These are phyloP conservation scores for Dinoponera quadriceps DNA, from an alignment of 1,140 invertebrate species.

Conservation along the genomic window DNA sequence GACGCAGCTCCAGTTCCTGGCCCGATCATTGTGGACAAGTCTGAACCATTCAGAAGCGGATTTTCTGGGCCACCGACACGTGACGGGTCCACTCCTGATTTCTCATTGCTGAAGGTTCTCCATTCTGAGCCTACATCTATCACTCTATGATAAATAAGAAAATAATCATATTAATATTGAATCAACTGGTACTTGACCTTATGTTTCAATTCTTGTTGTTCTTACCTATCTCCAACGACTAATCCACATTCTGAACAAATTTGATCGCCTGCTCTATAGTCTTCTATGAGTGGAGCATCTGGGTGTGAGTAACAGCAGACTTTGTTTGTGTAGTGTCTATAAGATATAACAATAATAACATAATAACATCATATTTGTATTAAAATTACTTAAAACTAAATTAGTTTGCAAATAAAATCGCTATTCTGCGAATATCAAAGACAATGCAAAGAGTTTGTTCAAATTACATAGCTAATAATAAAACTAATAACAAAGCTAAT, in stretches of 20 bases:
- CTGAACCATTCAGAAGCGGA: conserved; percentile 96
- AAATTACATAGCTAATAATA: too few relatives aligned
- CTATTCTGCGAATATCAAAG: too few relatives aligned
- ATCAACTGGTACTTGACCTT: not conserved
- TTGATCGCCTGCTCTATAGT: conserved; percentile 99
- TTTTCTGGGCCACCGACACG: conserved; percentile 99
- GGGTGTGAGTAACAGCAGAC: conserved; percentile 97
- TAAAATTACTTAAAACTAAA: too few relatives aligned
- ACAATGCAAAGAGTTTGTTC: too few relatives aligned
- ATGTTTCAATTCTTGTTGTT: not conserved
- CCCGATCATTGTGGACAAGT: conserved; percentile 99
- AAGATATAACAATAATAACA: conserved; percentile 80
- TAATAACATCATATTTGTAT: too few relatives aligned
- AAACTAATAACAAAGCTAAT: too few relatives aligned
- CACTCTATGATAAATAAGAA: conserved; percentile 88
- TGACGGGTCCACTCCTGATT: conserved; percentile 97
- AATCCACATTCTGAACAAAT: conserved; percentile 99
- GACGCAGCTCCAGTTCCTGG: conserved; percentile 94
- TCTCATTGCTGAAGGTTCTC: conserved; percentile 99
- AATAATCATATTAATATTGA: not conserved
- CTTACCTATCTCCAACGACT: conserved; percentile 98
- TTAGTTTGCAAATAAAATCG: too few relatives aligned
- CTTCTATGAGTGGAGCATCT: conserved; percentile 97
- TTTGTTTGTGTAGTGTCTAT: conserved; percentile 90
- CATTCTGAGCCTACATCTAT: conserved; percentile 99